phyloP scores from a whole-genome alignment of 2,888 invertebrate genomes.

The Poecilobothrus nobilitatus region DNA sequence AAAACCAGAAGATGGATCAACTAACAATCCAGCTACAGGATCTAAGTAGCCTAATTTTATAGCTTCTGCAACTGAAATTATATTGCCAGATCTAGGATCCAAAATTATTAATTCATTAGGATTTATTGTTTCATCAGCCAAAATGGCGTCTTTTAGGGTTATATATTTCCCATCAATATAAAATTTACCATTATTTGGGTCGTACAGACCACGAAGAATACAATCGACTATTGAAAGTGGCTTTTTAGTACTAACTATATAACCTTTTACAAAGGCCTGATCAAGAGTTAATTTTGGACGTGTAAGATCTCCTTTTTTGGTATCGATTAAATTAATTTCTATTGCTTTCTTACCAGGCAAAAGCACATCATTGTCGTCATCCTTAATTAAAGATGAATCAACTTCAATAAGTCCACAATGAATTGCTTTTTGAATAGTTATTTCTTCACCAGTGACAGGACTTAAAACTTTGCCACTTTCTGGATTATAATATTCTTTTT shows the following conservation, averaged over 20 bases:
- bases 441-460: conserved; percentile 63
- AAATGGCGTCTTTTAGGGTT: conserved; percentile 65
- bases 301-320: conserved; percentile 59
- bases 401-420: conserved; percentile 63
- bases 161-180: conserved; percentile 59
- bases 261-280: conserved; percentile 72
- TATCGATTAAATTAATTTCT: conserved; percentile 59
- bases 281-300: conserved; percentile 64
- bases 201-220: conserved; percentile 69
- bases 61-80: conserved; percentile 71
- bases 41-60: conserved; percentile 69
- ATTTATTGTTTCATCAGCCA: conserved; percentile 62
- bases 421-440: conserved; percentile 69
- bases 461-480: conserved; percentile 66
- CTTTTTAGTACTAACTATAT: conserved; percentile 66
- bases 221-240: conserved; percentile 79
- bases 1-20: conserved; percentile 64
- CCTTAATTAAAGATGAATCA: conserved; percentile 61
- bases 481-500: conserved; percentile 68
- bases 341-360: conserved; percentile 63
- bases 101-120: conserved; percentile 67
- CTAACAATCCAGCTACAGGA: conserved; percentile 67
- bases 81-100: conserved; percentile 70
- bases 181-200: conserved; percentile 63
- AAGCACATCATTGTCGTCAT: conserved; percentile 58